phyloP scores from a whole-genome alignment of 2,888 invertebrate genomes.

The Andrena camellia region DNA sequence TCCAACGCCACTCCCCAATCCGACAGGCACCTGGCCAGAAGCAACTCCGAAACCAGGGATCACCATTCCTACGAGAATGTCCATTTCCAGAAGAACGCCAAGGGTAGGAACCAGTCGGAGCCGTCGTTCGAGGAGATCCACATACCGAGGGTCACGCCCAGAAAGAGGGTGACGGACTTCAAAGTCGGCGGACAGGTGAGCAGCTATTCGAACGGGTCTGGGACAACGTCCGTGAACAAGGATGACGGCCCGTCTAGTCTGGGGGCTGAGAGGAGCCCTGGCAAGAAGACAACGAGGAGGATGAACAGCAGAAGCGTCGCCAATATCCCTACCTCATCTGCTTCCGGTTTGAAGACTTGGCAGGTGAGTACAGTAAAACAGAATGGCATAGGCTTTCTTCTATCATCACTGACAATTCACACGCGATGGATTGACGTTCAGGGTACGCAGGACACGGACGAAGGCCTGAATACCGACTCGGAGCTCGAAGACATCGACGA shows the following conservation, averaged over 20 bases:
- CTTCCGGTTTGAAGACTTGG: constrained; percentile 73
- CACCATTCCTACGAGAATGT: constrained; percentile 76
- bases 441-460: constrained; percentile 81
- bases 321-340: constrained; percentile 79
- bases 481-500: constrained; percentile 85
- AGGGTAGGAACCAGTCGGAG: constrained; percentile 65
- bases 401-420: background rate
- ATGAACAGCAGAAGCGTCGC: constrained; percentile 79
- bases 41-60: constrained; percentile 78
- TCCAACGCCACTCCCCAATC: constrained; percentile 45
- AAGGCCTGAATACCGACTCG: constrained; percentile 82
- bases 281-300: constrained; percentile 73
- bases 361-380: constrained; percentile 71
- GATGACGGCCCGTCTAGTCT: constrained; percentile 77
- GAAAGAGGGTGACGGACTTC: constrained; percentile 79
- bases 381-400: background rate
- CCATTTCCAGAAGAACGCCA: constrained; percentile 70
- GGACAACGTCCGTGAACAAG: constrained; percentile 52
- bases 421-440: background rate
- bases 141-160: constrained; percentile 79
- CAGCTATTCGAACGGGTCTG: constrained; percentile 63
- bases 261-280: constrained; percentile 73
- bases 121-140: constrained; percentile 79
- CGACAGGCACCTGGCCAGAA: constrained; percentile 70
- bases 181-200: constrained; percentile 80